Evolutionary conservation across 2,888 invertebrate genomes (phyloP), one percentile per base, ranked within the genome.

Genomic region (Nysson spinosus): DNA sequence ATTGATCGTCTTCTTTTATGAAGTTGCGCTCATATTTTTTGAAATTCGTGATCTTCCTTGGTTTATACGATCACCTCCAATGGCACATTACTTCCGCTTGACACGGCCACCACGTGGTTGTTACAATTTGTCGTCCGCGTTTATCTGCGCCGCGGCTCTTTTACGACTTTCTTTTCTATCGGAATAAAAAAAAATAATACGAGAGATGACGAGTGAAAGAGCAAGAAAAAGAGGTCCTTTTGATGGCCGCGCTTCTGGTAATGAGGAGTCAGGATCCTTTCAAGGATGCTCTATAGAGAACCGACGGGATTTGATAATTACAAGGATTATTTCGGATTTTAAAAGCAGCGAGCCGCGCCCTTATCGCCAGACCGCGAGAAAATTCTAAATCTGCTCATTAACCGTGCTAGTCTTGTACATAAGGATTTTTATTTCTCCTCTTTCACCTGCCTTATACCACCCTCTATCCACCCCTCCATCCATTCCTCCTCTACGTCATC

Each of bases 351-450:
- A 37, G 58, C 57, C 57, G 51, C 73, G n/a, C 79, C 72, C 83
- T 86, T 83, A 79, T 84, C 86, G 79, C 82, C 83, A 85, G 86
- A 86, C 86, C 86, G 85, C 85, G 82, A 84, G 81, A 83, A 83
- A 83, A 83, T 81, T 81, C 77, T 78, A 81, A 85, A 83, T 83
- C 83, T 80, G 79, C 83, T 85, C 84, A 79, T 85, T 85, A 84
- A 83, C 78, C 78, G 74, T 71, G 69, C 61, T 47, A 46, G 65
- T 55, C 49, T n/a, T 46, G 42, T 44, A 52, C 58, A 50, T 17
- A 43, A 60, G 42, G 35, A 56, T 57, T 46, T 44, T 55, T 42
- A 47, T 56, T 51, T 65, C 60, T 61, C 56, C 54, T 55, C 50
- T 62, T 46, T 24, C 24, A n/a, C 24, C 28, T 32, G 4, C 20